These are phyloP conservation scores for Pteria penguin DNA, from an alignment of 2,888 invertebrate genomes.

Conservation along the genomic window DNA sequence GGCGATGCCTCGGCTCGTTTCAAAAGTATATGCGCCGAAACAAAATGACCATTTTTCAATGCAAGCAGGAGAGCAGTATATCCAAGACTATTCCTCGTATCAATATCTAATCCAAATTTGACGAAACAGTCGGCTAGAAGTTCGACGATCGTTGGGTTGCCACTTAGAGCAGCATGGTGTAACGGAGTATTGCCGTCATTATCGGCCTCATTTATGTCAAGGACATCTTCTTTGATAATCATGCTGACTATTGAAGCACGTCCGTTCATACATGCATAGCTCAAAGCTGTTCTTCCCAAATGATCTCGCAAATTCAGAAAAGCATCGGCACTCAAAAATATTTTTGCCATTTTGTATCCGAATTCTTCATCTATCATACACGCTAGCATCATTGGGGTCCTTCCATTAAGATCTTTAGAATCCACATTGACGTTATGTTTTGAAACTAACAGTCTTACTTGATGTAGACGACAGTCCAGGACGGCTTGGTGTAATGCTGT, in stretches of 20 bases:
- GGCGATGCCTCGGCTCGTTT: constrained; percentile 71
- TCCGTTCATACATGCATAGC: constrained; percentile 76
- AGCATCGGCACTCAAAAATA: constrained; percentile 71
- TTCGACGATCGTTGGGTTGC: constrained; percentile 70
- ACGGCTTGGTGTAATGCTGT: constrained; percentile 79
- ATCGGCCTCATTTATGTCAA: constrained; percentile 74
- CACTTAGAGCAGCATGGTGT: constrained; percentile 73
- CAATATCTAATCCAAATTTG: constrained; percentile 72
- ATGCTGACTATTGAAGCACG: constrained; percentile 65
- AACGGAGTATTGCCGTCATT: constrained; percentile 78
- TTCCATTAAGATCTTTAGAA: constrained; percentile 73
- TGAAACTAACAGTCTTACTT: constrained; percentile 75
- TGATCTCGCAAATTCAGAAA: constrained; percentile 70
- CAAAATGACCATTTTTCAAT: constrained; percentile 75
- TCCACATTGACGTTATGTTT: constrained; percentile 75
- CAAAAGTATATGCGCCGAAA: constrained; percentile 70
- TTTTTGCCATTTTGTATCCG: constrained; percentile 73
- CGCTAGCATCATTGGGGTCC: constrained; percentile 77
- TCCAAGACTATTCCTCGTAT: constrained; percentile 73
- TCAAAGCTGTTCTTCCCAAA: constrained; percentile 74
- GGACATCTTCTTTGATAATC: constrained; percentile 70
- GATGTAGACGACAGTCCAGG: constrained; percentile 75
- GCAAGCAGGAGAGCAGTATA: constrained; percentile 76
- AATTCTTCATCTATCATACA: constrained; percentile 73
- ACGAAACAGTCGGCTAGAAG: constrained; percentile 60